phyloP scores from a whole-genome alignment of 30 jellyfish, hydroid and myxozoan genomes.

The Mastigias papua region DNA sequence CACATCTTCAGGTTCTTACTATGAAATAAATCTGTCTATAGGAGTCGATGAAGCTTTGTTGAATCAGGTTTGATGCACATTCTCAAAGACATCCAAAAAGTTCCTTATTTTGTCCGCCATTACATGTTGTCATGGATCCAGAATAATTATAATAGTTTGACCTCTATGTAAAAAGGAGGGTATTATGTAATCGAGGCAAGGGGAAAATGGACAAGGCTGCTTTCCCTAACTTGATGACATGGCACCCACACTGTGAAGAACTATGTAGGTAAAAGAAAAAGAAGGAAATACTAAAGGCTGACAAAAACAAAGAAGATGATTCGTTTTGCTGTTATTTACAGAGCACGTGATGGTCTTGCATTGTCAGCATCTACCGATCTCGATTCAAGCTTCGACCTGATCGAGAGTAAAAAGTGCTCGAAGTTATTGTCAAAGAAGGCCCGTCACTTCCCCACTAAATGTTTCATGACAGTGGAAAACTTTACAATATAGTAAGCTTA shows the following conservation, averaged over 20 bases:
- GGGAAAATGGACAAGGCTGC: background rate
- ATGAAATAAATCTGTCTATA: too few relatives aligned
- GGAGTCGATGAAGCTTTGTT: too few relatives aligned
- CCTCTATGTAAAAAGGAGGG: background rate
- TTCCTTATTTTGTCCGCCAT: background rate
- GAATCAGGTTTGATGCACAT: too few relatives aligned
- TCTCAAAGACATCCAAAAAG: too few relatives aligned
- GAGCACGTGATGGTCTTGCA: constrained; percentile 96
- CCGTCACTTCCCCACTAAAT: constrained; percentile 87
- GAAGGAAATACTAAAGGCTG: background rate
- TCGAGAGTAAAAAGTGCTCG: constrained; percentile 86
- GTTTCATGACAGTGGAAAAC: constrained; percentile 85
- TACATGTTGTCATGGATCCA: constrained; percentile 12
- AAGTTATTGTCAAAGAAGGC: constrained; percentile 82
- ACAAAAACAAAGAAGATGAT: constrained; percentile 58
- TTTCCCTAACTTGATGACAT: too few relatives aligned
- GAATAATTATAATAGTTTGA: background rate
- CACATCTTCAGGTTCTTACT: too few relatives aligned
- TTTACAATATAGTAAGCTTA: constrained; percentile 83
- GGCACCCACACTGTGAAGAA: background rate
- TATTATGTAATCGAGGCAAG: background rate
- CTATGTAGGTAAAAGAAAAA: background rate
- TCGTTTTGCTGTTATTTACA: constrained; percentile 88
- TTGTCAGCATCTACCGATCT: constrained; percentile 96
- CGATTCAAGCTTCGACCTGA: constrained; percentile 90